Percentiles rank a stretch among this genome's conserved stretches.
Conservation (phyloP, 2,888 invertebrate species). For the Physocephala rufipes region DNA sequence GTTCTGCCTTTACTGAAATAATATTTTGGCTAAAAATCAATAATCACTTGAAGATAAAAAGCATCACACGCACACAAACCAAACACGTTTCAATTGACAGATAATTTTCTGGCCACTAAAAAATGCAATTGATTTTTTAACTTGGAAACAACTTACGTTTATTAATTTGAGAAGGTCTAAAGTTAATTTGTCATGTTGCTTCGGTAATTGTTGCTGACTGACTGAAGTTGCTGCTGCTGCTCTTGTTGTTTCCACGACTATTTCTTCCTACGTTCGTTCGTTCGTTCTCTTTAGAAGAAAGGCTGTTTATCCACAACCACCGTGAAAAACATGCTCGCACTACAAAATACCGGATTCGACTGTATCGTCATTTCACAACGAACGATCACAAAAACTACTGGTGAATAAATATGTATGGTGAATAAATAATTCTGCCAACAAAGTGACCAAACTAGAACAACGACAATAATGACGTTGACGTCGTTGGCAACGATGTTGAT, state of each 20-base stretch:
- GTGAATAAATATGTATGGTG: not conserved
- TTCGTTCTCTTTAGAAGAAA: conserved; percentile 8
- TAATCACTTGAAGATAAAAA: conserved; percentile 27
- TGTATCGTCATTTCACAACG: not conserved
- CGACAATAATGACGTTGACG: conserved; percentile 6
- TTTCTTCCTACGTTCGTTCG: not conserved
- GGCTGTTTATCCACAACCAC: not conserved
- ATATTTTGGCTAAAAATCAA: conserved; percentile 36
- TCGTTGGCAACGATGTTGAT: not conserved
- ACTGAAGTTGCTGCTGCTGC: not conserved
- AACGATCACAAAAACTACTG: conserved; percentile 13
- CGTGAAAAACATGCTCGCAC: conserved; percentile 23
- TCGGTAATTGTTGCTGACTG: not conserved
- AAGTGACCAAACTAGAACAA: not conserved
- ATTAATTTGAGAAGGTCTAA: not conserved
- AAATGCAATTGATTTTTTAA: too few relatives aligned
- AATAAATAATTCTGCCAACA: not conserved
- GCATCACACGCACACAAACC: conserved; percentile 11
- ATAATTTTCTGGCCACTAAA: too few relatives aligned
- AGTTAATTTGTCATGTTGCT: conserved; percentile 15
- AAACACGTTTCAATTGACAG: conserved; percentile 19
- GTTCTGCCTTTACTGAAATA: not conserved
- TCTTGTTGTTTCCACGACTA: too few relatives aligned
- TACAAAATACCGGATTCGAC: conserved; percentile 28
- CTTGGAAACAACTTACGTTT: not conserved